These are phyloP conservation scores for Leptosomus discolor DNA, from an alignment of 2,113 vertebrate genomes.

Conservation along the genomic window DNA sequence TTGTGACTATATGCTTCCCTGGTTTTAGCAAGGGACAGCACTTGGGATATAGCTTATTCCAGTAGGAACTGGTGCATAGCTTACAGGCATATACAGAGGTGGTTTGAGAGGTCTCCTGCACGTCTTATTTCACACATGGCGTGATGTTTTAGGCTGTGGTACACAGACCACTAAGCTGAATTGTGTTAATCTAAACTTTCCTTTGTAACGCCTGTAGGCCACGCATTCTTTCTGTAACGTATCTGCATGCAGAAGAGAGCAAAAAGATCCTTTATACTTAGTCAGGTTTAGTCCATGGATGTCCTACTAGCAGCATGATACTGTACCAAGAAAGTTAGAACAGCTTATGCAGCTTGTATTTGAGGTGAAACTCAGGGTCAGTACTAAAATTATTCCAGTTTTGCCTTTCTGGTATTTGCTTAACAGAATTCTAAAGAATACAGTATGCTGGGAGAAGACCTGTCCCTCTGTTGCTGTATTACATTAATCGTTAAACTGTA, in stretches of 20 bases:
- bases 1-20: background rate
- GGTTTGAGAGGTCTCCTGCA: background rate
- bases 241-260: background rate
- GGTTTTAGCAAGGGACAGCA: background rate
- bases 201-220: background rate
- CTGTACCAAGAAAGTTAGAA: background rate
- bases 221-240: background rate
- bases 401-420: background rate
- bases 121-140: background rate
- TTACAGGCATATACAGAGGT: fast-evolving
- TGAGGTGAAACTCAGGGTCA: background rate
- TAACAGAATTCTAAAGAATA: background rate
- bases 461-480: fast-evolving
- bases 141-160: background rate
- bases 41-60: background rate
- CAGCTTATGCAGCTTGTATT: background rate
- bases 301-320: background rate
- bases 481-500: background rate
- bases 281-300: background rate
- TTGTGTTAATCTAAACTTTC: background rate
- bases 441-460: background rate
- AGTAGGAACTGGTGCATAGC: background rate
- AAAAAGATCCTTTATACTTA: background rate
- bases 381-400: background rate
- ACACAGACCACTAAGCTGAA: background rate